Conservation (phyloP, 2,888 invertebrate species). For the Drosophila falleni region DNA sequence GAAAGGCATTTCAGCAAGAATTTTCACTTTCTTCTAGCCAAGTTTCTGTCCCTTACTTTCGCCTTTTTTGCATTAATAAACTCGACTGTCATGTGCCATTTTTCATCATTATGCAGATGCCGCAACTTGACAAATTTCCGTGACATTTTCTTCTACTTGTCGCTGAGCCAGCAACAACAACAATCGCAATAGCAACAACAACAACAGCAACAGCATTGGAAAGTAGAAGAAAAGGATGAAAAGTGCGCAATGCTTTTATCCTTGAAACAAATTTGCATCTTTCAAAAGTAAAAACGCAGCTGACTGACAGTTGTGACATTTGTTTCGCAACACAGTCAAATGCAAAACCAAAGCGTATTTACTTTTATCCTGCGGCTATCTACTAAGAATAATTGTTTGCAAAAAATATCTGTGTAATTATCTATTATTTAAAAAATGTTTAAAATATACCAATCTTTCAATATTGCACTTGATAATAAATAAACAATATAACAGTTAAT, state of each 20-base stretch:
- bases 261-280: conserved; percentile 72
- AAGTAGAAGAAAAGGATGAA: conserved; percentile 5
- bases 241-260: conserved; percentile 53
- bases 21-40: conserved; percentile 41
- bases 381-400: neutral
- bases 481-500: too few relatives aligned
- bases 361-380: conserved; percentile 1
- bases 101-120: conserved; percentile 63
- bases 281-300: conserved; percentile 45
- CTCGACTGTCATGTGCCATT: conserved; percentile 56
- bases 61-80: conserved; percentile 51
- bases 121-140: conserved; percentile 71
- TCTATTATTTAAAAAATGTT: neutral
- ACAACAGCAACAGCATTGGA: conserved; percentile 17
- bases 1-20: conserved; percentile 29
- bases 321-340: conserved; percentile 46
- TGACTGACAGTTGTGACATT: conserved; percentile 72
- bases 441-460: neutral
- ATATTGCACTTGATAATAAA: too few relatives aligned
- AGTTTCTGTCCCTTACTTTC: conserved; percentile 24
- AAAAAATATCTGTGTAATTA: neutral
- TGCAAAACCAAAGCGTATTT: conserved; percentile 21
- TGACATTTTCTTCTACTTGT: conserved; percentile 57
- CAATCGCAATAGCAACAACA: conserved; percentile 28
- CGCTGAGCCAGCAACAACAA: conserved; percentile 16